Conservation (phyloP, 2,113 vertebrate species). For the Passer domesticus region DNA sequence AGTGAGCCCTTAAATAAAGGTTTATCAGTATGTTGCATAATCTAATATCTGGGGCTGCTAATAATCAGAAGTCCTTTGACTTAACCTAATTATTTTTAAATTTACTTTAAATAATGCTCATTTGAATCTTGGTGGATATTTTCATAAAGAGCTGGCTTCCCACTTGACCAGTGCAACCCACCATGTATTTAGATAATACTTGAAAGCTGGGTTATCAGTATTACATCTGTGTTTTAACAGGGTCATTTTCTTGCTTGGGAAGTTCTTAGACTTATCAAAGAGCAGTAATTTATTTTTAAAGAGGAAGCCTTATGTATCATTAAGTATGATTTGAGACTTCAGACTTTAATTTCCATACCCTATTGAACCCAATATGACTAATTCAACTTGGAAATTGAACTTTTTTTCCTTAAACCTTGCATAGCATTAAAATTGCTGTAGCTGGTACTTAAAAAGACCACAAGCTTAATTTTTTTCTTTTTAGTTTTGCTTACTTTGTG, state of each 20-base stretch:
- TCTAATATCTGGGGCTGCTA: neutral
- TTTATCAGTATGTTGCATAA: neutral
- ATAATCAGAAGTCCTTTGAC: neutral
- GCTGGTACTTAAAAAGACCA: neutral
- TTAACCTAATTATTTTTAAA: neutral
- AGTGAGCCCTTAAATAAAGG: neutral
- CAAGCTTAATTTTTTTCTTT: neutral
- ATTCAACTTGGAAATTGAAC: neutral
- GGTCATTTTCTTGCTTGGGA: neutral
- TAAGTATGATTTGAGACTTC: neutral
- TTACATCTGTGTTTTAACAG: neutral
- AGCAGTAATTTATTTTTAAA: neutral
- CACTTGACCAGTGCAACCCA: neutral
- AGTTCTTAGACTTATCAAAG: neutral
- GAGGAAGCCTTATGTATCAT: neutral
- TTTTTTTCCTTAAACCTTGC: neutral
- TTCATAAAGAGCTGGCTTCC: neutral
- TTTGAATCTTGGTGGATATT: neutral
- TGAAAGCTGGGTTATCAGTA: neutral
- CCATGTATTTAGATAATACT: neutral
- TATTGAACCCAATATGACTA: neutral
- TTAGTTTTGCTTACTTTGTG: neutral
- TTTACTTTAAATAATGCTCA: neutral
- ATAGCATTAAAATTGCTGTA: neutral
- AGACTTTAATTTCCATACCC: neutral